Evolutionary conservation across 2,113 vertebrate species (phyloP), one percentile per base, ranked within the genome.

Genomic region (Oxyruncus cristatus): DNA sequence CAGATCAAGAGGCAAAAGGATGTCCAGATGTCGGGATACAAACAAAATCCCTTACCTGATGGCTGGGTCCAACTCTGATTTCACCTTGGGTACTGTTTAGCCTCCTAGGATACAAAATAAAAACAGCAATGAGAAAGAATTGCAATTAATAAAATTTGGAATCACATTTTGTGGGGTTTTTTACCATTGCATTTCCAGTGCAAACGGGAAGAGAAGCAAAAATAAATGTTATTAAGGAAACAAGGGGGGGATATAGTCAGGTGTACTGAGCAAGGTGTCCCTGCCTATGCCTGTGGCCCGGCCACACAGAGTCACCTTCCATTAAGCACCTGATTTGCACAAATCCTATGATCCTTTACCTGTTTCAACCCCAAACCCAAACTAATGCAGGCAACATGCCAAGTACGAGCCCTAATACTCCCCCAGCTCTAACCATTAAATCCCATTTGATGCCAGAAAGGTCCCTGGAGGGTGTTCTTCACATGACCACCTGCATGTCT

Each of bases 51-150:
- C 80, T 98, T 98, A 99, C 99, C 98, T 99, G 99, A 95, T 99
- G 99, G 97, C 99, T 99, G 77, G 99, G 99, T 85, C 99, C 99
- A 84, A 99, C 99, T 95, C 99, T 98, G 97, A 99, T 99, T 96
- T 99, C 99, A 76, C 99, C 99, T 85, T 99, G 99, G 89, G 99
- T 99, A 97, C 99, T 99, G 98, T 99, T 99, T 86, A 99, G 97
- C 98, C 99, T 99, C 98, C 99, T 99, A 98, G 63, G 42, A 90
- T 2, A 24, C 2, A 87, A 93, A 80, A 30, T 12, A 91, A 96
- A 97, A 80, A 67, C 14, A 89, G n/a, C 9, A 80, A 37, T 24
- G 18, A 94, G 91, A 80, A 20, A 82, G 85, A 67, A 74, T 7
- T 52, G 52, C 16, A 33, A 35, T 5, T 12, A 5, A 71, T 7